phyloP scores from a whole-genome alignment of 1,140 invertebrate genomes.

The Helicoverpa armigera region DNA sequence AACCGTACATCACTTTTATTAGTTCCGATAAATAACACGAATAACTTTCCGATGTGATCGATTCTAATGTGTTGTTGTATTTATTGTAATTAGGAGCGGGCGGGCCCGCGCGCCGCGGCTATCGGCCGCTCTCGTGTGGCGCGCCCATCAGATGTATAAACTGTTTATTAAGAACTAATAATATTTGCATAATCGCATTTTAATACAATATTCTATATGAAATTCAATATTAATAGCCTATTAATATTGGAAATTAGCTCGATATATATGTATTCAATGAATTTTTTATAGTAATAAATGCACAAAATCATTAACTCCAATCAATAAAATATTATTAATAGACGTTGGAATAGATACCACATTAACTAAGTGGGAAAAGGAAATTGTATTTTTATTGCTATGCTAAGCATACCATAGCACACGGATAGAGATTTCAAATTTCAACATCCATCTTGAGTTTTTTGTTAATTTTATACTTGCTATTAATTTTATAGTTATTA shows the following conservation, averaged over 20 bases:
- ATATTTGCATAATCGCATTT: constrained; percentile 84
- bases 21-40: constrained; percentile 81
- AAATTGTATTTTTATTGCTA: constrained; percentile 65
- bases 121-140: constrained; percentile 61
- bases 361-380: constrained; percentile 57
- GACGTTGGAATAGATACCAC: constrained; percentile 63
- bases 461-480: constrained; percentile 41
- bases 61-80: constrained; percentile 81
- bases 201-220: constrained; percentile 74
- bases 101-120: constrained; percentile 35
- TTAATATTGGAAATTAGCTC: constrained; percentile 79
- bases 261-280: constrained; percentile 67
- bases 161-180: constrained; percentile 83
- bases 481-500: constrained; percentile 46
- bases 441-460: constrained; percentile 43
- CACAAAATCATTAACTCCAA: constrained; percentile 68
- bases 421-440: constrained; percentile 51
- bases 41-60: constrained; percentile 81
- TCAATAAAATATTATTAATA: constrained; percentile 74
- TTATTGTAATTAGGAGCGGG: constrained; percentile 79
- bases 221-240: constrained; percentile 81
- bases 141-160: constrained; percentile 78
- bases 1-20: constrained; percentile 85
- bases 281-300: constrained; percentile 74
- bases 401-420: constrained; percentile 43